Percentiles rank a stretch among this genome's conserved stretches.
phyloP scores from a whole-genome alignment of 2,797 vertebrate species.

The Phylloscopus collybita region DNA sequence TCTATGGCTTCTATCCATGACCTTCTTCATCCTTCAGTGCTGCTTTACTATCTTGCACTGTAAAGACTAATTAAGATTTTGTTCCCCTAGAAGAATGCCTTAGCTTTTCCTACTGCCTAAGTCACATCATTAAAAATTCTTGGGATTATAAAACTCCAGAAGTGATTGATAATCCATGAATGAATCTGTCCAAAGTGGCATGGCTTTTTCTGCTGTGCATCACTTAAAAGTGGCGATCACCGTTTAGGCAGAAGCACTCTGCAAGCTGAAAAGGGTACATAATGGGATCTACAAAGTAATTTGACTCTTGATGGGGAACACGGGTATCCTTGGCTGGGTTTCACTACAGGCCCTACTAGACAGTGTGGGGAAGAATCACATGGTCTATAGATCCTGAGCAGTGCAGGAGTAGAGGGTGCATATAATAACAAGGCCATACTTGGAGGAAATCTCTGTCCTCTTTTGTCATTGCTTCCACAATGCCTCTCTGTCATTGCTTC shows the following conservation, averaged over 20 bases:
- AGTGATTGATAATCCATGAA: background rate
- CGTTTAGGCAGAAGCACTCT: background rate
- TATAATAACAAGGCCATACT: background rate
- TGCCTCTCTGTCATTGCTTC: no score
- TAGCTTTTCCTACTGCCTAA: background rate
- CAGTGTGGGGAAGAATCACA: background rate
- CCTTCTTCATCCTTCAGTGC: background rate
- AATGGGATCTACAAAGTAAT: background rate
- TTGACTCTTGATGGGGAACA: background rate
- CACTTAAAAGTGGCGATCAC: background rate
- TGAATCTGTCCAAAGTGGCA: background rate
- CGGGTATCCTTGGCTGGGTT: background rate
- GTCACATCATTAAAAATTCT: background rate
- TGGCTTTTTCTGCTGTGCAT: background rate
- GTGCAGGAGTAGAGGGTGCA: background rate
- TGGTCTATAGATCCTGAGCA: background rate
- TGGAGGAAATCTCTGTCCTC: background rate
- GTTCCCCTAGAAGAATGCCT: background rate
- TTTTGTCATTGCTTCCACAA: background rate
- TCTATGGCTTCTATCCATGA: background rate
- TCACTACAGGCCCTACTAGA: background rate
- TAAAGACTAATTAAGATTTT: background rate
- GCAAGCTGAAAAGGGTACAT: background rate
- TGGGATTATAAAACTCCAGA: background rate
- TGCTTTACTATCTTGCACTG: background rate